These are phyloP conservation scores for Neoaliturus tenellus DNA, from an alignment of 2,888 invertebrate species.

Conservation along the genomic window DNA sequence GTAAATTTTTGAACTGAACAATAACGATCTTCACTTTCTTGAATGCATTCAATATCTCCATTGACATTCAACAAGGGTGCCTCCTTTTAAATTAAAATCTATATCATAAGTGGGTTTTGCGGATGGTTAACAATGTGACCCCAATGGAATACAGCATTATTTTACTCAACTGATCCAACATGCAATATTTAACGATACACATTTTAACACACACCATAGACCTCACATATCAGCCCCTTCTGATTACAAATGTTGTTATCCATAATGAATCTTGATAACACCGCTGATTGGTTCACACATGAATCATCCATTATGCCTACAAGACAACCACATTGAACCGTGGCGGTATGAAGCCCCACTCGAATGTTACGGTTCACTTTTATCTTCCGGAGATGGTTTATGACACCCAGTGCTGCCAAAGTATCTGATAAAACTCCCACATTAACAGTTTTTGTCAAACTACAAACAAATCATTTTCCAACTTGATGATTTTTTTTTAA, in stretches of 20 bases:
- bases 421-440: slow-evolving; percentile 1
- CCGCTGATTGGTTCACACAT: background rate
- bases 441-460: slow-evolving; percentile 14
- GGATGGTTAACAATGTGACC: no score
- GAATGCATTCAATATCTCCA: no score
- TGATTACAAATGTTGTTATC: slow-evolving; percentile 25
- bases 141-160: no score
- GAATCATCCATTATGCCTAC: slow-evolving; percentile 17
- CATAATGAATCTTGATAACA: slow-evolving; percentile 24
- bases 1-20: no score
- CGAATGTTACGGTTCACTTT: background rate
- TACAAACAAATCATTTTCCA: background rate
- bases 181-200: no score
- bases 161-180: no score
- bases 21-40: no score
- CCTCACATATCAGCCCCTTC: background rate
- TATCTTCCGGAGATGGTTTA: background rate
- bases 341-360: background rate
- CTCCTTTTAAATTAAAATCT: no score
- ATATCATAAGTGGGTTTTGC: no score
- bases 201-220: background rate
- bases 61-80: no score
- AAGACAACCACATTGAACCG: background rate
- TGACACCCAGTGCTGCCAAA: background rate
- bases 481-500: background rate